phyloP scores from a whole-genome alignment of 2,888 invertebrate genomes.

The Abscondita cerata region DNA sequence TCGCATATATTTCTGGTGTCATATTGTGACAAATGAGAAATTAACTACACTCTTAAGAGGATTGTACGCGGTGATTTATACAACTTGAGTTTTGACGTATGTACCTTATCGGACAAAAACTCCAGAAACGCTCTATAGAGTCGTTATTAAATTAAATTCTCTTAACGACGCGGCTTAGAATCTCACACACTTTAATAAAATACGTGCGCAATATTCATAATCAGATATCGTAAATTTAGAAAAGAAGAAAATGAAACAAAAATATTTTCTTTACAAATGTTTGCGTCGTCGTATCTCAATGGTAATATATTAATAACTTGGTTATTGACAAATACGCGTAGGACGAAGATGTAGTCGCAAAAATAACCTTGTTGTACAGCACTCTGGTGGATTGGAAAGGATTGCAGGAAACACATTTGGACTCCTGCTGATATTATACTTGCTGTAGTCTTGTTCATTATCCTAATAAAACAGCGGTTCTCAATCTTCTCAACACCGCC shows the following conservation, averaged over 20 bases:
- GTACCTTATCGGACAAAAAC: too few relatives aligned
- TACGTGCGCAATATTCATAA: slow-evolving; percentile 16
- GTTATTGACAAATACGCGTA: slow-evolving; percentile 41
- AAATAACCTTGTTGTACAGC: slow-evolving; percentile 34
- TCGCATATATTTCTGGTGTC: slow-evolving; percentile 30
- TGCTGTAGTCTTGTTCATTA: slow-evolving; percentile 31
- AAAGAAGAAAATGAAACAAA: slow-evolving; percentile 16
- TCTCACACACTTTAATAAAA: neutral
- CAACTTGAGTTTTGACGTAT: neutral
- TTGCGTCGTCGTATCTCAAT: slow-evolving; percentile 37
- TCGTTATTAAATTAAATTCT: neutral
- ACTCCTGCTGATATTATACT: slow-evolving; percentile 34
- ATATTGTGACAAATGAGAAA: slow-evolving; percentile 37
- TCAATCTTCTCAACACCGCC: slow-evolving; percentile 17
- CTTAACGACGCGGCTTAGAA: neutral
- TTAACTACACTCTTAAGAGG: slow-evolving; percentile 33
- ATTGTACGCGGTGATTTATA: slow-evolving; percentile 33
- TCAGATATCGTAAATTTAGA: slow-evolving; percentile 22
- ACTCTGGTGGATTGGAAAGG: slow-evolving; percentile 25
- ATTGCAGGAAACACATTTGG: slow-evolving; percentile 32
- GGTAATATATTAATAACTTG: slow-evolving; percentile 43
- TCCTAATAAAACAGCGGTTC: slow-evolving; percentile 27
- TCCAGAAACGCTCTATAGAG: too few relatives aligned
- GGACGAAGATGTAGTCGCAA: slow-evolving; percentile 37
- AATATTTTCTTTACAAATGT: slow-evolving; percentile 33